Evolutionary conservation across 2,888 invertebrate genomes (phyloP).

Genomic region (Epirrhoe alternata): DNA sequence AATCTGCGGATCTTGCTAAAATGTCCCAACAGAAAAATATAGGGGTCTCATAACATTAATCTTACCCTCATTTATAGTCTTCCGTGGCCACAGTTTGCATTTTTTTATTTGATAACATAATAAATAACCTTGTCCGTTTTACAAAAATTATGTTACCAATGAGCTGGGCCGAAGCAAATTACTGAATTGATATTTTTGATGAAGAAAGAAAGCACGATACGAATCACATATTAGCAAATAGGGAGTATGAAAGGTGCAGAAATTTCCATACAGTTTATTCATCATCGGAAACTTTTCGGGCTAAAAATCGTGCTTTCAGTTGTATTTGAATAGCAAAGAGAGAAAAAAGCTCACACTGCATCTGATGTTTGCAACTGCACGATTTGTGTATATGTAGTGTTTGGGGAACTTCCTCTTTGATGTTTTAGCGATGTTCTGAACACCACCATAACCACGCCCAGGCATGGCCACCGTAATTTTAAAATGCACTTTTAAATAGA

Average conservation of each 20-base stretch:
- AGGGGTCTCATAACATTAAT: constrained; percentile 72
- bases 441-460: background rate
- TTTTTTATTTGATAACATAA: constrained; percentile 44
- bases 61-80: constrained; percentile 66
- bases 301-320: background rate
- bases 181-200: background rate
- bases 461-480: background rate
- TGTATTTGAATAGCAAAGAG: background rate
- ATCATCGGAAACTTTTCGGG: too few relatives aligned
- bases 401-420: background rate
- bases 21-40: constrained; percentile 73
- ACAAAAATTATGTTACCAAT: background rate
- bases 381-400: background rate
- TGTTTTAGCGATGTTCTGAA: background rate
- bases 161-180: background rate
- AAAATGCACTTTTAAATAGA: background rate
- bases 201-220: too few relatives aligned
- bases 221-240: too few relatives aligned
- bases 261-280: too few relatives aligned
- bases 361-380: background rate
- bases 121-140: constrained; percentile 14
- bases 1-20: constrained; percentile 73
- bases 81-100: constrained; percentile 48
- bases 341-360: background rate
- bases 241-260: too few relatives aligned